These are phyloP conservation scores for Bombycilla garrulus DNA, from an alignment of 2,113 vertebrate species.

Conservation along the genomic window DNA sequence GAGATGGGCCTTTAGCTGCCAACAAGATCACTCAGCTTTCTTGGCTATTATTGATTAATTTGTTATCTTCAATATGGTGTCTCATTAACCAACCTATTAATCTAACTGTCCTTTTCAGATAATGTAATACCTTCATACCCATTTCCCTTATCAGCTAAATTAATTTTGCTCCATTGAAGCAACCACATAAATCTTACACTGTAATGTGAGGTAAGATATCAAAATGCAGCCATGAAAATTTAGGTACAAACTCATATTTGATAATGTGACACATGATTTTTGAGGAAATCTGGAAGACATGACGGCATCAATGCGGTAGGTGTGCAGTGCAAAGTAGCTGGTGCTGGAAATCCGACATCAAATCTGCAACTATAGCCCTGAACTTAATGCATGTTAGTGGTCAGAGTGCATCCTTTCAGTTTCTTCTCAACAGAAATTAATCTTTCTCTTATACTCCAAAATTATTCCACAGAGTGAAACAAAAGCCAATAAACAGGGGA, in stretches of 20 bases:
- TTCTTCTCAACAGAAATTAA: background rate
- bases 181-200: background rate
- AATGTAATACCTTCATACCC: background rate
- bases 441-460: background rate
- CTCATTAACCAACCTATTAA: background rate
- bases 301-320: background rate
- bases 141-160: background rate
- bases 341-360: background rate
- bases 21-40: background rate
- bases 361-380: fast-evolving
- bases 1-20: background rate
- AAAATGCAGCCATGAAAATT: background rate
- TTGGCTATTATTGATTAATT: background rate
- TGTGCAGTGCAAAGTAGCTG: background rate
- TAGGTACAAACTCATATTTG: background rate
- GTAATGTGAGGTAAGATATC: background rate
- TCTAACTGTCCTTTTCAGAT: background rate
- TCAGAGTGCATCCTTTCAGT: background rate
- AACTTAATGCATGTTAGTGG: background rate
- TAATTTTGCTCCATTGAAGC: background rate
- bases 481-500: background rate
- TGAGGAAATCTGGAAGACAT: background rate
- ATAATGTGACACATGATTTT: background rate
- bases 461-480: background rate
- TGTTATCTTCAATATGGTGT: background rate